Conservation (phyloP, 2,797 vertebrate genomes). For the Acanthis flammea region DNA sequence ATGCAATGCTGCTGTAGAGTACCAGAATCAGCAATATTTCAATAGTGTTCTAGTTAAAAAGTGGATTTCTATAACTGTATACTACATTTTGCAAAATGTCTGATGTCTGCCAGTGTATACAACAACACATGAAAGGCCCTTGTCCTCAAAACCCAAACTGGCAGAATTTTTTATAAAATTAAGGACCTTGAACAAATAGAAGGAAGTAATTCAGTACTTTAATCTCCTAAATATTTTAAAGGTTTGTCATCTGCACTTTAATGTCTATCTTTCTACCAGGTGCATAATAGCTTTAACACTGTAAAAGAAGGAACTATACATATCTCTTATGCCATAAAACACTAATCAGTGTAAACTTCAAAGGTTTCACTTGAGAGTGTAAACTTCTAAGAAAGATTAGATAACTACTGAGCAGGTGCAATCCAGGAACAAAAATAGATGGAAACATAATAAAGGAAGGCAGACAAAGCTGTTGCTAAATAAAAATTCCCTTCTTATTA, state of each 20-base stretch:
- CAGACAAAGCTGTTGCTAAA: slow-evolving; percentile 67
- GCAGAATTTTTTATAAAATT: background rate
- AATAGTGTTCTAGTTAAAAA: background rate
- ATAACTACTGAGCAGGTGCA: slow-evolving; percentile 76
- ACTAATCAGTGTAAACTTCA: slow-evolving; percentile 60
- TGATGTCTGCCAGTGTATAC: background rate
- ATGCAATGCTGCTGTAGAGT: background rate
- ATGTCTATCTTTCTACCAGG: slow-evolving; percentile 51
- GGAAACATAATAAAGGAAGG: slow-evolving; percentile 26
- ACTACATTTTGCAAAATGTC: background rate
- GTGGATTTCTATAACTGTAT: background rate
- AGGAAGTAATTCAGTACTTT: slow-evolving; percentile 43
- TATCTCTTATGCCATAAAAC: slow-evolving; percentile 65
- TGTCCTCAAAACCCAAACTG: background rate
- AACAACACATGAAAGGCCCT: background rate
- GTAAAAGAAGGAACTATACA: slow-evolving; percentile 30
- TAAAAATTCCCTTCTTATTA: background rate
- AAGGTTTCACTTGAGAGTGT: slow-evolving; percentile 61
- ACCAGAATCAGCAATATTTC: background rate
- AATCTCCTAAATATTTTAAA: slow-evolving; percentile 39
- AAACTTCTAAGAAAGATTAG: slow-evolving; percentile 72
- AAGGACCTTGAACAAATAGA: slow-evolving; percentile 19
- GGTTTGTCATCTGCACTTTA: slow-evolving; percentile 48
- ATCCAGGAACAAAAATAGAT: slow-evolving; percentile 52
- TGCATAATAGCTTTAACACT: slow-evolving; percentile 59